Evolutionary conservation across 2,888 invertebrate genomes (phyloP).

Genomic region (Thera britannica): DNA sequence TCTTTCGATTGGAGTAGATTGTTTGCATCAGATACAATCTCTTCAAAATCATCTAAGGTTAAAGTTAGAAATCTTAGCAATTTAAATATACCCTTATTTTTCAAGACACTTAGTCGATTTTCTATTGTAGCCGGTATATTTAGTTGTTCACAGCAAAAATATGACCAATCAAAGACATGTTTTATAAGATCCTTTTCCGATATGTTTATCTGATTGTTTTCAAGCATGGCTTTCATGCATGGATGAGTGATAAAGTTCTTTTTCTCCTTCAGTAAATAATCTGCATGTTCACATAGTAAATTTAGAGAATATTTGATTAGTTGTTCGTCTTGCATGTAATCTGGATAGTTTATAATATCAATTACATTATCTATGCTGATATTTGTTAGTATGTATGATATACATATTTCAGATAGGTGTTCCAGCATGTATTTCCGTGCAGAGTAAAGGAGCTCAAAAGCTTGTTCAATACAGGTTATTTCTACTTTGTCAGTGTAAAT

Average conservation of each 20-base stretch:
- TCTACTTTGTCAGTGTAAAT: conserved; percentile 86
- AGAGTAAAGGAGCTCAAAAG: conserved; percentile 87
- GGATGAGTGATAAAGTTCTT: conserved; percentile 76
- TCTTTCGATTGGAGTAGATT: conserved; percentile 69
- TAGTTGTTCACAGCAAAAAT: conserved; percentile 76
- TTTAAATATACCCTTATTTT: conserved; percentile 71
- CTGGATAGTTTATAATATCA: conserved; percentile 85
- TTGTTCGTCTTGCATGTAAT: conserved; percentile 83
- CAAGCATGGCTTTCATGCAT: conserved; percentile 79
- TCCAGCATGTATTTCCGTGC: conserved; percentile 87
- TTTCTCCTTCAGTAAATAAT: conserved; percentile 79
- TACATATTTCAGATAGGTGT: conserved; percentile 78
- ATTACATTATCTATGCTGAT: conserved; percentile 85
- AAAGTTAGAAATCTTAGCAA: conserved; percentile 75
- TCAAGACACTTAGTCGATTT: conserved; percentile 73
- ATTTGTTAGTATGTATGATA: conserved; percentile 81
- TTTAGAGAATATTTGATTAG: conserved; percentile 80
- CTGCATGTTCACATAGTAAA: conserved; percentile 83
- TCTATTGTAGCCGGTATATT: conserved; percentile 65
- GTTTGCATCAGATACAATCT: conserved; percentile 59
- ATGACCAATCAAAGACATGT: conserved; percentile 83
- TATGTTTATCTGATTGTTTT: conserved; percentile 79
- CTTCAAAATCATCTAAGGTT: conserved; percentile 67
- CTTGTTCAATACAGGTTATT: conserved; percentile 83
- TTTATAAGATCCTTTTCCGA: conserved; percentile 81